These are phyloP conservation scores for Amphiprion ocellaris DNA, from an alignment of 2,113 vertebrate genomes.

Conservation along the genomic window DNA sequence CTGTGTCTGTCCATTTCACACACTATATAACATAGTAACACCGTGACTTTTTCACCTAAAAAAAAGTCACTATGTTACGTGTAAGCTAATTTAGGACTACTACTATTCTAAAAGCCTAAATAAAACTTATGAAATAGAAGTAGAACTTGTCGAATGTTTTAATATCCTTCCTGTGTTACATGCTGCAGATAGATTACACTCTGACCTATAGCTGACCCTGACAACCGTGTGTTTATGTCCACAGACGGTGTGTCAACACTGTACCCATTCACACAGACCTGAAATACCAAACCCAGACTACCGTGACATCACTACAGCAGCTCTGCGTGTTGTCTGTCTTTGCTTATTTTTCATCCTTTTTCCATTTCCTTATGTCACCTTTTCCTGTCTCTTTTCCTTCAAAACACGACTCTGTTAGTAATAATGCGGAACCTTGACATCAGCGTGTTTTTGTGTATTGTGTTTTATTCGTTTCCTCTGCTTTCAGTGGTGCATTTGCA, in stretches of 20 bases:
- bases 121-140: background rate
- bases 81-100: background rate
- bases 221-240: constrained; percentile 72
- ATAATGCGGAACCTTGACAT: constrained; percentile 23
- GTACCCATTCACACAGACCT: constrained; percentile 72
- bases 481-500: constrained; percentile 38
- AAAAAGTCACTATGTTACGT: too few relatives aligned
- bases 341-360: constrained; percentile 56
- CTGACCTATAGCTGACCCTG: constrained; percentile 68
- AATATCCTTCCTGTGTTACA: background rate
- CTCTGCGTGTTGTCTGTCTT: constrained; percentile 52
- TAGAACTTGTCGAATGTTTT: background rate
- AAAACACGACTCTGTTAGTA: constrained; percentile 15
- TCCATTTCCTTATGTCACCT: constrained; percentile 48
- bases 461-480: background rate
- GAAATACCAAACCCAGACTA: constrained; percentile 72
- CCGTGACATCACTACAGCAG: constrained; percentile 58
- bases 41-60: too few relatives aligned
- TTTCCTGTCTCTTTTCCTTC: constrained; percentile 42
- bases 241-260: constrained; percentile 71
- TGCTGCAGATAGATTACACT: constrained; percentile 18
- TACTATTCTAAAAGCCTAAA: background rate
- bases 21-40: too few relatives aligned
- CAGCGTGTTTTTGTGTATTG: constrained; percentile 22
- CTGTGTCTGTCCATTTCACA: too few relatives aligned